Percentiles rank a stretch among this genome's conserved stretches.
These are phyloP conservation scores for Gracilinanus agilis DNA, from an alignment of 2,113 vertebrate species.

Conservation along the genomic window DNA sequence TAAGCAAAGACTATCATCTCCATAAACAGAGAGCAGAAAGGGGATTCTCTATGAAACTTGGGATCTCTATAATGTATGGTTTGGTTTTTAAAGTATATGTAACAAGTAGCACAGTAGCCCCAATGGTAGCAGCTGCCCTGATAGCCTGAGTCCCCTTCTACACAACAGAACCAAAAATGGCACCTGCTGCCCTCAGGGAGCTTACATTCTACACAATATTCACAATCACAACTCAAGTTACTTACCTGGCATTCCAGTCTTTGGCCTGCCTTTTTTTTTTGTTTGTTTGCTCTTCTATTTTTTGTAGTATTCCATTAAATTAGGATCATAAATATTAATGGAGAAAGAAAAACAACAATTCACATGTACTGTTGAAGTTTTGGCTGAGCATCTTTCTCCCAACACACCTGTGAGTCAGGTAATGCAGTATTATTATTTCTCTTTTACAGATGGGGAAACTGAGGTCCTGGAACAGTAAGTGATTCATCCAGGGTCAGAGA, in stretches of 20 bases:
- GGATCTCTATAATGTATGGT: neutral
- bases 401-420: neutral
- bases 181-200: neutral
- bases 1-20: neutral
- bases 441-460: neutral
- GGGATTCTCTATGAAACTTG: neutral
- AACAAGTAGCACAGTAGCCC: neutral
- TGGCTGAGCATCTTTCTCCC: neutral
- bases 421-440: neutral
- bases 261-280: neutral
- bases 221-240: constrained; percentile 12
- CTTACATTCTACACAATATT: neutral
- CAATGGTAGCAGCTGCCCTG: neutral
- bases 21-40: neutral
- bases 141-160: neutral
- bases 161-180: too few relatives aligned
- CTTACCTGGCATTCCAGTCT: constrained; percentile 54
- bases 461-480: neutral
- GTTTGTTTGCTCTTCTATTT: constrained; percentile 34
- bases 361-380: neutral
- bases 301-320: constrained; percentile 36
- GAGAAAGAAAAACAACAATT: neutral
- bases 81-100: neutral
- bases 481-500: neutral
- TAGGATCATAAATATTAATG: constrained; percentile 36